Base-by-base conservation (phyloP, 2,113 vertebrate genomes). In the Sturnus vulgaris region DNA sequence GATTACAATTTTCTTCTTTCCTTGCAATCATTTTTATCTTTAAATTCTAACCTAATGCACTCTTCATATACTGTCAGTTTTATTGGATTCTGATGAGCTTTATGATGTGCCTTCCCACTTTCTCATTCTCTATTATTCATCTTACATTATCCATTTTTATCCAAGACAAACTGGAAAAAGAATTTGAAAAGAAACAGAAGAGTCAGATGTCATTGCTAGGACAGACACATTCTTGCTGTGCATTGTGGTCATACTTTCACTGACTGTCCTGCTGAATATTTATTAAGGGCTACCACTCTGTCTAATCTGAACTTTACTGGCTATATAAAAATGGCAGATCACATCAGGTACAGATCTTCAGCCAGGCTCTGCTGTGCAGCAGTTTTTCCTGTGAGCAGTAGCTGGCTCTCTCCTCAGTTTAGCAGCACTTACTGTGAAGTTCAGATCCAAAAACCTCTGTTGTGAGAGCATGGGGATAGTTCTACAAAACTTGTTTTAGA, bases 41-140 rank as follows among this genome's bases (percentile, higher is more conserved):
- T 86, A 86, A 81, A 49, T 91, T 92, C 53, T 86, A 93, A 46
- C 42, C 20, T 80, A 80, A 81, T 77, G 53, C 28, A 80, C 53
- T 60, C 49, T 80, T 89, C 59, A 72, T 86, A 77, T 84, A 20
- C 11, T 73, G 17, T 60, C 7, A 0, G 15, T 53, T 91, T 91
- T 80, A 83, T 66, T 76, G 35, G 33, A 83, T 86, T 83, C 57
- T 83, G 53, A 35, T 93, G 77, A 76, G 52, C 23, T 80, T 80
- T 80, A 71, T 37, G 13, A 86, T 55, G 49, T 80, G 22, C 25
- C 35, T 94, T 92, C 25, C 39, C 11, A 63, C 33, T 85, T 90
- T 63, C 55, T 56, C 35, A 39, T 70, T 70, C 46, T 57, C 78
- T 73, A 2, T 52, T 84, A 78, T 70, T 85, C 31, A 88, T 46